Evolutionary conservation across 2,113 vertebrate genomes (phyloP).

Genomic region (Sturnus vulgaris): DNA sequence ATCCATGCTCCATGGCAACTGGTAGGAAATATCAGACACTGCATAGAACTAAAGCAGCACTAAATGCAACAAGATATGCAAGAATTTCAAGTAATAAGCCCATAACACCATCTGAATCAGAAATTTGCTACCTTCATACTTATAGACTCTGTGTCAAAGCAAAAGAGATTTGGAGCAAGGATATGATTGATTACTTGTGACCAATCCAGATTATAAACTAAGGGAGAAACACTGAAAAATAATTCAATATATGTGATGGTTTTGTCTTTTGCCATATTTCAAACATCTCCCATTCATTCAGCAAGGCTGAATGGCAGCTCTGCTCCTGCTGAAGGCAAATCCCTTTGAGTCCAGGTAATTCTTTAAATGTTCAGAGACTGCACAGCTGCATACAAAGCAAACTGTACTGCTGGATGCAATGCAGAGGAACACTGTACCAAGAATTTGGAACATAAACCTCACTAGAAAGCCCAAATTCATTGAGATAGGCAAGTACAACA

Average conservation of each 20-base stretch:
- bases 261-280: not conserved
- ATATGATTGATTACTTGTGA: not conserved
- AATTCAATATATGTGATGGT: too few species aligned
- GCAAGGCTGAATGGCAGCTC: not conserved
- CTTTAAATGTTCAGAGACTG: not conserved
- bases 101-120: not conserved
- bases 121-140: not conserved
- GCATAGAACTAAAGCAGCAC: not conserved
- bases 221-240: not conserved
- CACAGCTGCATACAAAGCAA: not conserved
- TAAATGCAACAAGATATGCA: not conserved
- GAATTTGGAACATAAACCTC: not conserved
- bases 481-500: not conserved
- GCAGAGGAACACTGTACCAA: not conserved
- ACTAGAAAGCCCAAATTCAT: not conserved
- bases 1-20: not conserved
- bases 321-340: not conserved
- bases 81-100: not conserved
- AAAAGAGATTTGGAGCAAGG: not conserved
- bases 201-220: not conserved
- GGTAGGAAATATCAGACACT: not conserved
- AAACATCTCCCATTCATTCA: not conserved
- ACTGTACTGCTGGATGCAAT: not conserved
- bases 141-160: not conserved
- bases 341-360: not conserved